Base-by-base conservation (phyloP, 2,888 invertebrate genomes). In the Mesochorus sp. region DNA sequence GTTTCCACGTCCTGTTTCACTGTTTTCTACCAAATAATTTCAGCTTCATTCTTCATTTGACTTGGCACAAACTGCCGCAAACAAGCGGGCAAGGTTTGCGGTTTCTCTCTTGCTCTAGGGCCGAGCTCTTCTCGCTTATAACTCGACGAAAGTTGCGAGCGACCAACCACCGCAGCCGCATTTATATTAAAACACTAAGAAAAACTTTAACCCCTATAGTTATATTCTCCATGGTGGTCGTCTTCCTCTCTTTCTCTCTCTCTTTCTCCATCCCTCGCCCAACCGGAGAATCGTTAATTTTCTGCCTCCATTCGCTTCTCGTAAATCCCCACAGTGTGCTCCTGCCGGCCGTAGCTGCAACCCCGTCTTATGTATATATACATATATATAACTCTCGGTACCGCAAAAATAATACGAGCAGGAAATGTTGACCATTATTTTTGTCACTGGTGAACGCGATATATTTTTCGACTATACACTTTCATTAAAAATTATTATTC, bases 21-120 rank as follows among this genome's bases (percentile, higher is more conserved):
- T 89, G 89, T 90, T 91, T 91, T 90, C 88, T 87, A 88, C 88
- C 88, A 91, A 91, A 91, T 91, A 91, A 91, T 91, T 90, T 89
- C 89, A 88, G 91, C 90, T 91, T 90, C 90, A 91, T 91, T 91
- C 90, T 91, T 91, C 91, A 91, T 91, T 91, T 90, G 89, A 87
- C 89, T 89, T 90, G 90, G 91, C 89, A 91, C 90, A 89, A 91
- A 90, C 91, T 91, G 90, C 91, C 91, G 89, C 90, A 90, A 91
- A 90, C 91, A 90, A 91, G 86, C 88, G 86, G 81, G 81, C 83
- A 76, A 79, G 66, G 81, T 68, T 72, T 66, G 64, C 74, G 31
- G 39, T 47, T 24, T 14, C 19, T 10, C 66, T 6, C 42, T 55
- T 55, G 12, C 24, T 57, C 83, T 83, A 83, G 82, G n/a, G n/a